Base-by-base conservation (phyloP, 2,888 invertebrate species). In the Muscina levida region DNA sequence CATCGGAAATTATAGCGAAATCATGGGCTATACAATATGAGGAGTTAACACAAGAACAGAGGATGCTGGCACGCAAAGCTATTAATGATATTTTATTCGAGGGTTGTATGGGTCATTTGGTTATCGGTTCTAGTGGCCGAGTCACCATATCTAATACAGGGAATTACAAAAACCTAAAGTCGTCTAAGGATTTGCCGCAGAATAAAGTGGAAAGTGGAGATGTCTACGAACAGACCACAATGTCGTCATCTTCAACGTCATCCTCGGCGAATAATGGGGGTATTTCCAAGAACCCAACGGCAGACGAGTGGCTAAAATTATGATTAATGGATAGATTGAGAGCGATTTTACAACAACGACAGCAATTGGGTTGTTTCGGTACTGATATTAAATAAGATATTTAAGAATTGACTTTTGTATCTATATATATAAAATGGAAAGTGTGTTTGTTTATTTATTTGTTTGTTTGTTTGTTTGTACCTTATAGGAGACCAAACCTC, bases 1-100 rank as follows among this genome's bases (percentile, higher is more conserved):
- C 86, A 26, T 84, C 87, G 2, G 86, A 87, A 74, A 86, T 86
- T 19, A 81, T 88, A 53, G 88, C 88, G 13, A 87, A 85, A 79
- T 87, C 88, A 4, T 88, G 88, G 88, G 88, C 88, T 17, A 84
- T 88, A 48, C 88, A 88, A 72, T 88, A 88, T 39, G 88, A 87
- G 22, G 88, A 88, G 71, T 85, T 88, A 84, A 77, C 84, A 0
- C 82, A 84, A 13, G 85, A 87, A 42, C 88, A 88, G 62, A 85
- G 87, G 4, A 85, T 88, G 37, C 83, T 87, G 17, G 88, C 88
- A 0, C 83, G 88, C 6, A 88, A 88, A 70, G 88, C 88, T 13
- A 88, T 88, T 10, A 86, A 87, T 1, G 88, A 88, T 73, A 87
- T 88, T 48, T 83, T 88, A 0, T 88, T 88, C 46, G 87, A 88